Evolutionary conservation across 2,113 vertebrate genomes (phyloP), one percentile per base, ranked within the genome.

Genomic region (Rhinolophus sinicus): DNA sequence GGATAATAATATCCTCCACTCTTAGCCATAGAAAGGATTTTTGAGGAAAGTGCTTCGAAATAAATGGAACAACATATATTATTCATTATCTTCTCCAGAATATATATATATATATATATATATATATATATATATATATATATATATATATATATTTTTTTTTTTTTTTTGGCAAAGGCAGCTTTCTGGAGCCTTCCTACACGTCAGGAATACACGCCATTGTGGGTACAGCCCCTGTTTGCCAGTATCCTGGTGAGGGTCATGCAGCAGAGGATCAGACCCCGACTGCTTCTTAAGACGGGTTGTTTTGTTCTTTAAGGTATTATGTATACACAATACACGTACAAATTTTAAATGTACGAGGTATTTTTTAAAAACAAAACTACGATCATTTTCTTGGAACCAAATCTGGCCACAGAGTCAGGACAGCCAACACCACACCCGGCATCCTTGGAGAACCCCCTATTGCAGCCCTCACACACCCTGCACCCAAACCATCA

Each of bases 321-420:
- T 75, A n/a, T 54, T 60, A 62, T 38, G 33, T 64, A 84, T 4
- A 70, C 10, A 60, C 16, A 81, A 47, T 50, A 70, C 64, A 87
- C 24, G 70, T 80, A 96, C 70, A 80, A n/a, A 84, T 70, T 75
- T 87, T 78, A 92, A 94, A 47, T 77, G 8, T 28, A 64, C 12
- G 75, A 58, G 15, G 14, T 69, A 8, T 35, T 19, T 47, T 89
- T 78, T 8, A 72, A 77, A 58, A 72, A 78, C 18, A 64, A 64
- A 93, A 83, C 47, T 35, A 81, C 1, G 1, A 80, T 77, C 38
- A 54, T 89, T 93, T 89, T 89, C 70, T 82, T 65, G 47, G 70
- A 84, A 90, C 22, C 28, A 92, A 95, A 92, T 82, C 62, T 92
- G 69, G 65, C n/a, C 47, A 24, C n/a, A 65, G 69, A 64, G 13